Conservation (phyloP, 2,888 invertebrate genomes). For the Myopa testacea region DNA sequence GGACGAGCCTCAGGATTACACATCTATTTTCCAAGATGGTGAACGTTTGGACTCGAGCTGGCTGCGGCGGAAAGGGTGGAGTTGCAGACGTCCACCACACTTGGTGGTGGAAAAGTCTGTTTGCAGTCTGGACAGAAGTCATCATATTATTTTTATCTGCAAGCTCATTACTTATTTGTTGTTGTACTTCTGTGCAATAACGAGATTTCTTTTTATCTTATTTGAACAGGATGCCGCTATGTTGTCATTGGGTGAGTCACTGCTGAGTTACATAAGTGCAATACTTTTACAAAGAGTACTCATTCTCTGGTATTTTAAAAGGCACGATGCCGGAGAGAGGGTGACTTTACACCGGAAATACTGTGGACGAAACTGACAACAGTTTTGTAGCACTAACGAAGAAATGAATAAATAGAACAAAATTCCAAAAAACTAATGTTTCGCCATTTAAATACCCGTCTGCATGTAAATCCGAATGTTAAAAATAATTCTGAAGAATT, state of each 20-base stretch:
- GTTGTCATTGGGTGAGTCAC: background rate
- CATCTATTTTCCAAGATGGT: constrained; percentile 43
- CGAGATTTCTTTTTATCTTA: constrained; percentile 18
- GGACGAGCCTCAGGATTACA: constrained; percentile 60
- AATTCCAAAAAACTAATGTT: no score
- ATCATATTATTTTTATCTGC: constrained; percentile 22
- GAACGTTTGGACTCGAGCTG: background rate
- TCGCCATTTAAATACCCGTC: no score
- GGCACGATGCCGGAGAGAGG: background rate
- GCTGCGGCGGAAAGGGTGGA: no score
- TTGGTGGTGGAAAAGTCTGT: constrained; percentile 12
- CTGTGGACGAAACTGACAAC: background rate
- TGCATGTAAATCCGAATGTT: no score
- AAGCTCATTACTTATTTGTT: constrained; percentile 31
- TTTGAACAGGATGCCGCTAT: background rate
- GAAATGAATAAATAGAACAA: no score
- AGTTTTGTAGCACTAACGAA: no score
- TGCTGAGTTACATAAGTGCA: constrained; percentile 19
- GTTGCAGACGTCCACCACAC: no score
- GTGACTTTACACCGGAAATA: background rate
- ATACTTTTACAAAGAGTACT: background rate
- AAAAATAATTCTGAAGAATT: no score
- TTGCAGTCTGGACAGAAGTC: constrained; percentile 30
- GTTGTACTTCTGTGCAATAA: constrained; percentile 3
- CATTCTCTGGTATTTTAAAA: background rate